Evolutionary conservation across 2,113 vertebrate genomes (phyloP), one percentile per base, ranked within the genome.

Genomic region (Nothobranchius kuhntae): DNA sequence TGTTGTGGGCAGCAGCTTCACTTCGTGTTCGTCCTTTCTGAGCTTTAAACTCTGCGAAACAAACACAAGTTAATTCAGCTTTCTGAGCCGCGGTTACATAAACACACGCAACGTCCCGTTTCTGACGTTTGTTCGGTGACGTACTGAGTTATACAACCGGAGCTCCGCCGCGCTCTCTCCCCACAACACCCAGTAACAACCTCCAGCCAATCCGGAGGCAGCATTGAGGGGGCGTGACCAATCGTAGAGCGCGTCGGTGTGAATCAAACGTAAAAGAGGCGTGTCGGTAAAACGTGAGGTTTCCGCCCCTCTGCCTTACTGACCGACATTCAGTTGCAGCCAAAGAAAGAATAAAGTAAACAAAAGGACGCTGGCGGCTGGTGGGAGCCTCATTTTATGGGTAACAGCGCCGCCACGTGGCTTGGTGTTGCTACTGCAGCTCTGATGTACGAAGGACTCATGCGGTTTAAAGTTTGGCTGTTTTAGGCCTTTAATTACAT

Each of bases 271-370:
- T 6, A 15, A 53, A 50, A 3, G 10, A 21, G 47, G 13, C 24
- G 13, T 61, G 42, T 80, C 52, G 78, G 65, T 72, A 69, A 77
- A 17, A 13, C n/a, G 4, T 0, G 30, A 52, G 48, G 24, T 9
- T 35, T 67, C 87, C 89, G 86, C 89, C 89, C 71, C 58, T 61
- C 72, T 85, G 88, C 68, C 90, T 88, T 91, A 91, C 89, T 92
- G 91, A 91, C 89, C 89, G 87, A 92, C 65, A 86, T 92, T 87
- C 80, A 65, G 13, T 21, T 11, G 21, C 7, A 67, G 64, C 73
- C 74, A 74, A 79, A 59, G 40, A 53, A 30, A 51, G 36, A 62
- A 47, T 13, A 3, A 57, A 45, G 50, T 44, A 57, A 57, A 63
- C 11, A 5, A 11, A 59, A 55, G 61, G 10, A 1, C 14, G 7